Conservation (phyloP, 2,888 invertebrate species). For the Lapara coniferarum region DNA sequence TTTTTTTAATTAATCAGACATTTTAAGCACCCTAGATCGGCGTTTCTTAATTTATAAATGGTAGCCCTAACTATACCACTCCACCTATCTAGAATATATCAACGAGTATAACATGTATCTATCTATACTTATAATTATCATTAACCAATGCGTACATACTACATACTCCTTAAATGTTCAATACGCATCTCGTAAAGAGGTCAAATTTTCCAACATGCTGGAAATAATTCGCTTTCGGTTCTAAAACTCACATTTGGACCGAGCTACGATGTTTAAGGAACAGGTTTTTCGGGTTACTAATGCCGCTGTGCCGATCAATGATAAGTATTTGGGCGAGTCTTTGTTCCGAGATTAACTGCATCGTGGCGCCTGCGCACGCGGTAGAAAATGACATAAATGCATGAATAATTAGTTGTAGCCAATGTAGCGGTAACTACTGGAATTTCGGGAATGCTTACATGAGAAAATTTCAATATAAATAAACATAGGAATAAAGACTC, state of each 20-base stretch:
- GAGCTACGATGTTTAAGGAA: slow-evolving; percentile 25
- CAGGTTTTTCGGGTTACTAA: slow-evolving; percentile 25
- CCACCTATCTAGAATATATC: too few species aligned
- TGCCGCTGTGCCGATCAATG: slow-evolving; percentile 25
- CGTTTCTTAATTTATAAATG: too few species aligned
- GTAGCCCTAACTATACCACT: too few species aligned
- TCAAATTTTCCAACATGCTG: background rate
- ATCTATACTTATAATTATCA: too few species aligned
- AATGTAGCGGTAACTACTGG: background rate
- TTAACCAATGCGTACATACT: too few species aligned
- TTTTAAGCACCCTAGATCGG: too few species aligned
- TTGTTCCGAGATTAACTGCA: slow-evolving; percentile 23
- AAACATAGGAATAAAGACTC: too few species aligned
- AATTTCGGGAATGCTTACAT: background rate
- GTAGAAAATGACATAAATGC: background rate
- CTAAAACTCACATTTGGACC: background rate
- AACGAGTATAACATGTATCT: too few species aligned
- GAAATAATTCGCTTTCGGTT: background rate
- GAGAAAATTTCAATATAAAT: too few species aligned
- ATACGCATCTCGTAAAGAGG: background rate
- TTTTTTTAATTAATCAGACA: too few species aligned
- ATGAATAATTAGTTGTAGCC: background rate
- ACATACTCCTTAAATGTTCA: too few species aligned
- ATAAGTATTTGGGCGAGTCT: slow-evolving; percentile 25
- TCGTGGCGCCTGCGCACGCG: background rate